These are phyloP conservation scores for Tragulus kanchil DNA, from an alignment of 2,113 vertebrate species.

Conservation along the genomic window DNA sequence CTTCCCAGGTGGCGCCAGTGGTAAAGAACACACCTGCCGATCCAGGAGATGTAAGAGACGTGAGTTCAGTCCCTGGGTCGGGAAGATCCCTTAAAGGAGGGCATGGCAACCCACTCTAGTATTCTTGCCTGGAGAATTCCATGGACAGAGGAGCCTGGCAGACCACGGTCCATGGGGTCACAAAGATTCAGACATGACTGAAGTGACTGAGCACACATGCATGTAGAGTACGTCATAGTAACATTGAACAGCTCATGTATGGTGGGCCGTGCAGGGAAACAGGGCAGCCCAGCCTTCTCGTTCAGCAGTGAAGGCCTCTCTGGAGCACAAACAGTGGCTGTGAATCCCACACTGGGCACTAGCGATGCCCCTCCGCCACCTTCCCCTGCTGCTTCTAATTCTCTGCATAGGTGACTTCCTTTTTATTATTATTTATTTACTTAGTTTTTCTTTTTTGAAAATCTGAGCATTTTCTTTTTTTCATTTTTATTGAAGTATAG, in stretches of 20 bases:
- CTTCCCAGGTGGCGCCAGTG: no score
- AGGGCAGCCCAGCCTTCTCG: neutral
- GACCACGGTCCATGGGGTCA: no score
- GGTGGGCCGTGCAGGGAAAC: neutral
- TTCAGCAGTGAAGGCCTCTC: neutral
- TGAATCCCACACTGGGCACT: fast-evolving
- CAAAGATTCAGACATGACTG: no score
- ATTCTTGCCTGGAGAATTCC: no score
- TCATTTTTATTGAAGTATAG: neutral
- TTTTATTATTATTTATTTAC: neutral
- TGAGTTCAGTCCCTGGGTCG: no score
- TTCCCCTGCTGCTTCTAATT: fast-evolving
- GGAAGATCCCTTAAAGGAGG: no score
- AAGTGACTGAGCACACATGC: no score
- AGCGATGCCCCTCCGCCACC: fast-evolving
- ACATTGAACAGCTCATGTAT: neutral
- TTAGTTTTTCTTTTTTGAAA: neutral
- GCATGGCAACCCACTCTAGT: no score
- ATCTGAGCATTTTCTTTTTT: neutral
- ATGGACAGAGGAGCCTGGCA: no score
- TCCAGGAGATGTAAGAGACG: no score
- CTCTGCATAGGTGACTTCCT: neutral
- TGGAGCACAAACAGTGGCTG: fast-evolving
- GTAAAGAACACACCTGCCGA: no score
- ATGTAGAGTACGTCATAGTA: no score